Conservation (phyloP, 2,113 vertebrate genomes). For the Bos indicus region DNA sequence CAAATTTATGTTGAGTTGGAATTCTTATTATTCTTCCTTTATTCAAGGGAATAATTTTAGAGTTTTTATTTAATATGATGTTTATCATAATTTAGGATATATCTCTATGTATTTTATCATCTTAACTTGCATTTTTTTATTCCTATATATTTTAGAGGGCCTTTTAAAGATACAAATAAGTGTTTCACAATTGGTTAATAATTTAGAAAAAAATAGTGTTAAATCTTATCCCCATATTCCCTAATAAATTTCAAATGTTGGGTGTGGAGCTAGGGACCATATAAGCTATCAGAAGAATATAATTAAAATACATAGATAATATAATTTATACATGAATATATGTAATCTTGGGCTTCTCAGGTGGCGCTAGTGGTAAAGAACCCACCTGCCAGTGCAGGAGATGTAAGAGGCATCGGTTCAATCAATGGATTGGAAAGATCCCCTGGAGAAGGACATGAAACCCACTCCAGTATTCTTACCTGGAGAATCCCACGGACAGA, state of each 20-base stretch:
- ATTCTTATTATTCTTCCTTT: not conserved
- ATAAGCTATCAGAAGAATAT: not conserved
- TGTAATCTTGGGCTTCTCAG: not conserved
- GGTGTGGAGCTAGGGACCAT: not conserved
- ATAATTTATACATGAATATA: not conserved
- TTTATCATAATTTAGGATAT: not conserved
- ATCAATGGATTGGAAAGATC: not conserved
- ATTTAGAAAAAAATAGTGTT: not conserved
- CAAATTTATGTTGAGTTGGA: not conserved
- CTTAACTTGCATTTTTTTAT: not conserved
- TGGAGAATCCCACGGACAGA: not conserved
- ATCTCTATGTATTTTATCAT: not conserved
- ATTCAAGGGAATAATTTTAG: not conserved
- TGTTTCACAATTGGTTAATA: not conserved
- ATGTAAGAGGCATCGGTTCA: not conserved
- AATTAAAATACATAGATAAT: not conserved
- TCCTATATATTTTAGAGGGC: not conserved
- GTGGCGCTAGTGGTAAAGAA: not conserved
- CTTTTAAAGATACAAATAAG: not conserved
- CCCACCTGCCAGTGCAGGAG: not conserved
- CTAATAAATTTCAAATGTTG: not conserved
- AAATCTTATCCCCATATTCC: not conserved
- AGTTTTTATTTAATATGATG: not conserved
- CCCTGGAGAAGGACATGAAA: not conserved
- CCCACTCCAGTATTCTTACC: not conserved